Evolutionary conservation across 1,140 invertebrate species (phyloP).

Genomic region (Anadara kagoshimensis): DNA sequence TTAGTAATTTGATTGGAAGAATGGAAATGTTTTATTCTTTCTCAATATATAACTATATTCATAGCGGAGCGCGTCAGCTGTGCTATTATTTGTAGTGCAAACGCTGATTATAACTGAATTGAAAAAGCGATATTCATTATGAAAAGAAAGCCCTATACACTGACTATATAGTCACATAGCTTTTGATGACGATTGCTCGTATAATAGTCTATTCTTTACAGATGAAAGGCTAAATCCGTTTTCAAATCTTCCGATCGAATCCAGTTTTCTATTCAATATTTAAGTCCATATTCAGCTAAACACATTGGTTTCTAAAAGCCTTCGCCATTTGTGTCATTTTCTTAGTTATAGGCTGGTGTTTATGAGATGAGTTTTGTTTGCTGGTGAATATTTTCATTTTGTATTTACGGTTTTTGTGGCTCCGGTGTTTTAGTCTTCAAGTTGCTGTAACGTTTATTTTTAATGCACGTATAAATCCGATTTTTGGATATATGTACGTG

Average conservation of each 20-base stretch:
- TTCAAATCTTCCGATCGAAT: conserved; percentile 4
- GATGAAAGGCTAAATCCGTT: conserved; percentile 4
- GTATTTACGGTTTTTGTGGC: too few species aligned
- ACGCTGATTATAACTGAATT: background rate
- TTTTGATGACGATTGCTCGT: background rate
- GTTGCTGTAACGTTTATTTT: too few species aligned
- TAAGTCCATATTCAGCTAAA: background rate
- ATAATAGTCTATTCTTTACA: conserved; percentile 1
- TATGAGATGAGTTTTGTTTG: too few species aligned
- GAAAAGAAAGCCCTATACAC: background rate
- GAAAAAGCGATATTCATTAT: background rate
- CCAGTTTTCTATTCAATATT: background rate
- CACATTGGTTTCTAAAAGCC: too few species aligned
- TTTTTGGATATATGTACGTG: too few species aligned
- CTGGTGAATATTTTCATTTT: too few species aligned
- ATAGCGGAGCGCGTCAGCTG: background rate
- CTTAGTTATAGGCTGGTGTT: too few species aligned
- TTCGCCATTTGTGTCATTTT: too few species aligned
- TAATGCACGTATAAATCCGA: too few species aligned
- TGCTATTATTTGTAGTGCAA: background rate
- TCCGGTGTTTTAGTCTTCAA: too few species aligned
- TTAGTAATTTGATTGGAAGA: conserved; percentile 6
- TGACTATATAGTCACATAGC: background rate
- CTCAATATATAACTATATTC: background rate
- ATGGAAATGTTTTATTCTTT: background rate